Percentiles rank a stretch among this genome's conserved stretches.
Conservation (phyloP, 1,140 invertebrate species). For the Trialeurodes vaporariorum region DNA sequence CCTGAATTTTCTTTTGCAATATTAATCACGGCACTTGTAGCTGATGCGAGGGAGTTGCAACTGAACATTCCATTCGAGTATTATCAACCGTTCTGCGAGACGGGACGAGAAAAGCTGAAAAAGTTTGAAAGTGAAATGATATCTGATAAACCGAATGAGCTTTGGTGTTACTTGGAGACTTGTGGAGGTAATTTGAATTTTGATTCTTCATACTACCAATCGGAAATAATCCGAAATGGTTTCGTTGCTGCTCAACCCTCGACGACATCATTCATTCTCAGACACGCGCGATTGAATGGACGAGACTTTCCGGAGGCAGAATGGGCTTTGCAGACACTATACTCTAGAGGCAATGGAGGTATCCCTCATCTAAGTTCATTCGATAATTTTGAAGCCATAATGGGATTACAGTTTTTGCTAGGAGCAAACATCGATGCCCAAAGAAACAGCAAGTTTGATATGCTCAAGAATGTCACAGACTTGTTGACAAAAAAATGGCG, state of each 20-base stretch:
- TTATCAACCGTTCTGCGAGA: not conserved
- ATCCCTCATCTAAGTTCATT: not conserved
- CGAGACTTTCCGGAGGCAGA: not conserved
- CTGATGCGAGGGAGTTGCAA: not conserved
- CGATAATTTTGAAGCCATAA: not conserved
- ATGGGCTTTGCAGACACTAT: not conserved
- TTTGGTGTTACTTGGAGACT: not conserved
- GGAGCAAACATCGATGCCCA: not conserved
- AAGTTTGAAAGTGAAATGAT: not conserved
- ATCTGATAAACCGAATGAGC: not conserved
- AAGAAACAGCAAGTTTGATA: not conserved
- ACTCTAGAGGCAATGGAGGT: not conserved
- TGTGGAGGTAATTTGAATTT: not conserved
- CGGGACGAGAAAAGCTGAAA: not conserved
- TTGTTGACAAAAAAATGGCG: not conserved
- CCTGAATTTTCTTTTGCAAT: not conserved
- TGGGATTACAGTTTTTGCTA: not conserved
- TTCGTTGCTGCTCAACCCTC: not conserved
- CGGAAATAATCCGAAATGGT: not conserved
- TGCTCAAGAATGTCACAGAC: not conserved
- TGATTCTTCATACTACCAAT: not conserved
- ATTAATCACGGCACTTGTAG: not conserved
- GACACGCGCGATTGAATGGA: not conserved
- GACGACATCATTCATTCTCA: not conserved
- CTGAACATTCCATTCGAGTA: not conserved